phyloP scores from a whole-genome alignment of 1,140 invertebrate genomes.

The Drosophila nigromelanica region DNA sequence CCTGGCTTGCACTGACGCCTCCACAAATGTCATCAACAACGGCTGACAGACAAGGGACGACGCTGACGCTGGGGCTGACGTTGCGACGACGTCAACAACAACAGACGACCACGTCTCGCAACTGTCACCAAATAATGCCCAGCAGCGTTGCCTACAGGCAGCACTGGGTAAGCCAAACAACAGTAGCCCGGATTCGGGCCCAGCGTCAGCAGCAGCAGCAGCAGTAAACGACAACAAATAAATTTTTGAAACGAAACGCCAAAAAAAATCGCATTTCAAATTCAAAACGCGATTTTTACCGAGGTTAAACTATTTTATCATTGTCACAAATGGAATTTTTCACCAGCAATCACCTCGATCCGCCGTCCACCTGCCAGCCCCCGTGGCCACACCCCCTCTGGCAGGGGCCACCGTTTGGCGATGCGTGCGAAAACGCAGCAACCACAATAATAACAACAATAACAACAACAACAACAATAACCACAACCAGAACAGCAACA shows the following conservation, averaged over 20 bases:
- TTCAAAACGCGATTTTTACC: conserved; percentile 80
- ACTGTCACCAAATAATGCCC: conserved; percentile 67
- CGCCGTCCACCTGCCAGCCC: conserved; percentile 41
- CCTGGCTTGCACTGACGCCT: conserved; percentile 30
- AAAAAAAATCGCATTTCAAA: conserved; percentile 75
- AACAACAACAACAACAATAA: conserved; percentile 7
- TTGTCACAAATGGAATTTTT: conserved; percentile 83
- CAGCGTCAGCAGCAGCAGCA: conserved; percentile 39
- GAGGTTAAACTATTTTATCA: conserved; percentile 83
- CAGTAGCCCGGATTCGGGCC: conserved; percentile 49
- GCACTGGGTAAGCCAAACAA: conserved; percentile 20
- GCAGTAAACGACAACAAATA: conserved; percentile 39
- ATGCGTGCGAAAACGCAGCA: conserved; percentile 80
- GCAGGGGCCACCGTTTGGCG: conserved; percentile 50
- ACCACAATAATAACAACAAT: conserved; percentile 33
- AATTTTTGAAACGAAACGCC: conserved; percentile 71
- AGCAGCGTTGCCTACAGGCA: conserved; percentile 39
- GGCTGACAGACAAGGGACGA: conserved; percentile 23
- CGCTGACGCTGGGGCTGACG: conserved; percentile 11
- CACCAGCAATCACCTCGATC: conserved; percentile 66
- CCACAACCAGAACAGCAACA: conserved; percentile 7
- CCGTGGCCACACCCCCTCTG: conserved; percentile 15
- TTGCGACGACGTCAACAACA: conserved; percentile 21
- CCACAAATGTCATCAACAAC: conserved; percentile 35
- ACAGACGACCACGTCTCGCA: conserved; percentile 31